These are phyloP conservation scores for Ictalurus punctatus DNA, from an alignment of 2,113 vertebrate species.

Conservation along the genomic window DNA sequence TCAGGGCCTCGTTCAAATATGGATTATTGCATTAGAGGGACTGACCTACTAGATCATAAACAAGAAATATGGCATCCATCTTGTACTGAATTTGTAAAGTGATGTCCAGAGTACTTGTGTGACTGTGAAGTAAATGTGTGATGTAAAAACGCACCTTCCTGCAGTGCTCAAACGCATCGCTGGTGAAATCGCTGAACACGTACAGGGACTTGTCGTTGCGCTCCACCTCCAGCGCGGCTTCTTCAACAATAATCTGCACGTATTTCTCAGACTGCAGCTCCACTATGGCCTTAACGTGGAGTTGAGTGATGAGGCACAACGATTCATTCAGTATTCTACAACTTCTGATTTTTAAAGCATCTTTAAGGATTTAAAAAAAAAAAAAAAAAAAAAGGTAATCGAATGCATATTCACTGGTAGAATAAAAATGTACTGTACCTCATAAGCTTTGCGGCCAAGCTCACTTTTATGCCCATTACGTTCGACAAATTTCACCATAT, in stretches of 20 bases:
- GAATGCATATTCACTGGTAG: neutral
- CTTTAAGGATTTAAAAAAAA: neutral
- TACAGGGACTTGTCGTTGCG: constrained; percentile 91
- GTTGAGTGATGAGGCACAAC: constrained; percentile 19
- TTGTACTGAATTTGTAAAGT: neutral
- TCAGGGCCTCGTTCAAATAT: neutral
- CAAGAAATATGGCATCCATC: neutral
- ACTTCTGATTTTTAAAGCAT: neutral
- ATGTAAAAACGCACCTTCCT: constrained; percentile 74
- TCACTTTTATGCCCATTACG: constrained; percentile 73
- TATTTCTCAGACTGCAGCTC: constrained; percentile 91
- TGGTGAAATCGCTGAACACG: constrained; percentile 87
- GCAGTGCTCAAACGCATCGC: constrained; percentile 83
- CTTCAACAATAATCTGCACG: constrained; percentile 82
- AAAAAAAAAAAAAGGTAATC: neutral
- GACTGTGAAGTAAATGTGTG: neutral
- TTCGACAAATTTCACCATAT: constrained; percentile 89
- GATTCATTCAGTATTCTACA: neutral
- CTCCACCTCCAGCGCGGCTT: constrained; percentile 75
- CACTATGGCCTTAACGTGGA: constrained; percentile 82
- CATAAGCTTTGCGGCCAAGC: constrained; percentile 81
- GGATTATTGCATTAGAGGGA: neutral
- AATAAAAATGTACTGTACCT: constrained; percentile 73
- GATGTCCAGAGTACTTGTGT: neutral
- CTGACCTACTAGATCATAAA: neutral